Evolutionary conservation across 2,797 vertebrate genomes (phyloP), one percentile per base, ranked within the genome.

Genomic region (Tauraco hartlaubi): DNA sequence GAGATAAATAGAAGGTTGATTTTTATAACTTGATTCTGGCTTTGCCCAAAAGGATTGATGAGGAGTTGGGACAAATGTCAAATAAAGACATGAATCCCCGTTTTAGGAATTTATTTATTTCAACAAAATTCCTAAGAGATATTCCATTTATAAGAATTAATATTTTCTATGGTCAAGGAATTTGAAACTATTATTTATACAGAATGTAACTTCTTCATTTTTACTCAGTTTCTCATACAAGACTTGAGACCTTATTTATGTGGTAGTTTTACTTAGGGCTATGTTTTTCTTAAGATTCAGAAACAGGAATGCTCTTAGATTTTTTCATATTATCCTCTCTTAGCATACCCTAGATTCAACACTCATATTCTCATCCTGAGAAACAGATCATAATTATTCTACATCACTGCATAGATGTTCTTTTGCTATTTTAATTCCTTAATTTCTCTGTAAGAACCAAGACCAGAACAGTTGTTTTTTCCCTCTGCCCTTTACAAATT

Each of bases 61-160:
- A 86, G 31, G 28, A 85, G 39, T 9, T 81, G 39, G 58, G 76
- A 78, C 39, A 90, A 94, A 69, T 62, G 75, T 75, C 72, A 92
- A 96, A 91, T 58, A 51, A 88, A 92, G 66, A n/a, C 1, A 51
- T 3, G 35, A 92, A 95, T 81, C n/a, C 69, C 69, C 66, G 85
- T 84, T 86, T 94, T 78, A 94, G 66, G 58, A 66, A 91, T 92
- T 37, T 92, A 88, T 91, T 94, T 92, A 85, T 85, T 92, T 92
- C 89, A 94, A 88, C 58, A 78, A 81, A 92, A 91, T 84, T 94
- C 87, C 85, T 88, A 58, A 84, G 89, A 85, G 66, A 85, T 85
- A 72, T 9, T 88, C 29, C 0, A 0, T 86, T 94, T 95, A 66
- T 73, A 91, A 95, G 62, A 86, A 94, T 92, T 68, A 49, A 5